These are phyloP conservation scores for Vombatus ursinus DNA, from an alignment of 2,113 vertebrate genomes.

Conservation along the genomic window DNA sequence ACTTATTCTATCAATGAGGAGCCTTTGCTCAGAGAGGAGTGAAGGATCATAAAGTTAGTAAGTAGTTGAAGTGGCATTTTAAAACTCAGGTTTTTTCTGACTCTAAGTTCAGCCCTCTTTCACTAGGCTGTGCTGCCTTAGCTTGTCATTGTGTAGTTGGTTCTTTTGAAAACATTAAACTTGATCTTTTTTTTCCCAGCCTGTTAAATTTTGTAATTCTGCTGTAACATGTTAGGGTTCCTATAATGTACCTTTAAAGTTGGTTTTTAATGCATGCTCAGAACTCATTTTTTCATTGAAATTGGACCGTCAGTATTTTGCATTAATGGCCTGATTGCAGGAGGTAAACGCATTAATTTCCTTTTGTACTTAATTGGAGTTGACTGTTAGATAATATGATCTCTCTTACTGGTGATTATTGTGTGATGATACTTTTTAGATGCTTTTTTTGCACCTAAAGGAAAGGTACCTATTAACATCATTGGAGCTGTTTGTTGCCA, in stretches of 20 bases:
- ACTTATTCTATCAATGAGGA: background rate
- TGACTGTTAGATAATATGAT: slow-evolving; percentile 4
- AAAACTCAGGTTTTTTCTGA: background rate
- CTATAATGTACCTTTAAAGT: background rate
- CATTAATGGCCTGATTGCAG: background rate
- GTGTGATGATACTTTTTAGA: background rate
- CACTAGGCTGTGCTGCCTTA: background rate
- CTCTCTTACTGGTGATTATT: slow-evolving; percentile 28
- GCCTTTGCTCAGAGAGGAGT: background rate
- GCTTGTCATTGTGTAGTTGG: background rate
- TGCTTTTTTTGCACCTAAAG: slow-evolving; percentile 30
- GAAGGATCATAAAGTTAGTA: background rate
- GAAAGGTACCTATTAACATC: slow-evolving; percentile 23
- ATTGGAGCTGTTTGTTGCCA: slow-evolving; percentile 36
- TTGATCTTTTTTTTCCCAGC: background rate
- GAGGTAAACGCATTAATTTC: background rate
- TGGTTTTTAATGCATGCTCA: background rate
- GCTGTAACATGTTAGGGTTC: slow-evolving; percentile 5
- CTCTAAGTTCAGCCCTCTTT: background rate
- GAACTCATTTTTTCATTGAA: background rate
- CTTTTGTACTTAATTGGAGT: slow-evolving; percentile 18
- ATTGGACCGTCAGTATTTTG: slow-evolving; percentile 1
- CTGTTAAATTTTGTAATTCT: slow-evolving; percentile 29
- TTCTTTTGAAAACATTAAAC: background rate
- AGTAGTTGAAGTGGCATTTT: background rate